Percentiles rank a stretch among this genome's conserved stretches.
These are phyloP conservation scores for Chromoteleia sp. DNA, from an alignment of 2,888 invertebrate genomes.

Conservation along the genomic window DNA sequence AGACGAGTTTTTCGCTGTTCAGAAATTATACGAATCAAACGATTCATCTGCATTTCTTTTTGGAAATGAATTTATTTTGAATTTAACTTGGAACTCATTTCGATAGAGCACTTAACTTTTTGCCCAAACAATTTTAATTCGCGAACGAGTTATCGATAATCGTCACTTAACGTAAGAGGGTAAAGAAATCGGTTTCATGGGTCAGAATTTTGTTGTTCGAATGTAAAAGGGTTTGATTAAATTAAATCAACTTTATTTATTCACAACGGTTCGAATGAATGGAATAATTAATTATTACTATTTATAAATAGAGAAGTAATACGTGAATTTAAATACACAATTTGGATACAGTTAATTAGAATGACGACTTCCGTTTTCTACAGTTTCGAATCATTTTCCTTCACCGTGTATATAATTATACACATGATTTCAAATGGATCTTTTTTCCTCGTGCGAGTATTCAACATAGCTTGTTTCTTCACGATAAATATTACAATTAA, in stretches of 20 bases:
- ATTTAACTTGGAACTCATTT: not conserved
- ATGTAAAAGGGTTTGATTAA: not conserved
- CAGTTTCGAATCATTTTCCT: no score
- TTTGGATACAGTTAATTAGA: no score
- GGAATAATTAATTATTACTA: no score
- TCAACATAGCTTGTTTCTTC: no score
- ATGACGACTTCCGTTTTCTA: no score
- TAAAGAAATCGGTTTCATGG: not conserved
- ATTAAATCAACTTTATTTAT: not conserved
- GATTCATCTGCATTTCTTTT: conserved; percentile 12
- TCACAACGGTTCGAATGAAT: no score
- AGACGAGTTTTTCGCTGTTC: conserved; percentile 8
- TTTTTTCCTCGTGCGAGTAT: no score
- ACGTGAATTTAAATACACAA: no score
- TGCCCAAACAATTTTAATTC: not conserved
- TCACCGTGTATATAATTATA: no score
- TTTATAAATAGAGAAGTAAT: no score
- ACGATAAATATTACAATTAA: no score
- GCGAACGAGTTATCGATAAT: not conserved
- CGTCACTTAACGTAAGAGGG: not conserved
- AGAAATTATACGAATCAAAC: conserved; percentile 8
- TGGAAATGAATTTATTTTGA: conserved; percentile 7
- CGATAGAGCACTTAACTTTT: not conserved
- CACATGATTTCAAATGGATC: no score
- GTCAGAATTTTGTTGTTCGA: not conserved